Conservation (phyloP, 2,797 vertebrate genomes). For the Acridotheres tristis region DNA sequence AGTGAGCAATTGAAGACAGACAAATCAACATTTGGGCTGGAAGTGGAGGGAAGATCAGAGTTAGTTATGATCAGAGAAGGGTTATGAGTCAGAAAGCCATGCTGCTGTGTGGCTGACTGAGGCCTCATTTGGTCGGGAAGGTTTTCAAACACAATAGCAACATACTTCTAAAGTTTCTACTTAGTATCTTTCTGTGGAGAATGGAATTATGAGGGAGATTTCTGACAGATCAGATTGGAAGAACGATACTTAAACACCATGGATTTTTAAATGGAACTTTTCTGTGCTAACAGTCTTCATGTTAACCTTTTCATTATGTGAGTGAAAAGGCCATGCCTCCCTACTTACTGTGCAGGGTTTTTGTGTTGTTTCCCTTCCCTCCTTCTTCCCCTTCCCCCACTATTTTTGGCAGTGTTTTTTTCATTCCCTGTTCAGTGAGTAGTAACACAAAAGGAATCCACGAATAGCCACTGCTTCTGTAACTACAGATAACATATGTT, state of each 20-base stretch:
- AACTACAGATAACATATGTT: background rate
- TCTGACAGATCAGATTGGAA: background rate
- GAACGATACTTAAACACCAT: background rate
- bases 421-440: background rate
- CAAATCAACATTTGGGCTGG: background rate
- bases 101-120: background rate
- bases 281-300: background rate
- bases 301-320: background rate
- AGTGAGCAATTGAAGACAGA: background rate
- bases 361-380: background rate
- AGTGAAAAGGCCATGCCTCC: background rate
- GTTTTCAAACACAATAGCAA: background rate
- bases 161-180: background rate
- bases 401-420: background rate
- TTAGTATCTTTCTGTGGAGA: background rate
- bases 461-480: background rate
- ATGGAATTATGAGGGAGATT: background rate
- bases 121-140: background rate
- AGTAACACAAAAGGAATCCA: background rate
- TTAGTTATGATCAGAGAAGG: background rate
- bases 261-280: background rate
- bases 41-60: slow-evolving; percentile 12
- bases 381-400: fast-evolving
- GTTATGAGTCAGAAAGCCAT: background rate
- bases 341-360: background rate